Evolutionary conservation across 2,113 vertebrate genomes (phyloP).

Genomic region (Emberiza fucata): DNA sequence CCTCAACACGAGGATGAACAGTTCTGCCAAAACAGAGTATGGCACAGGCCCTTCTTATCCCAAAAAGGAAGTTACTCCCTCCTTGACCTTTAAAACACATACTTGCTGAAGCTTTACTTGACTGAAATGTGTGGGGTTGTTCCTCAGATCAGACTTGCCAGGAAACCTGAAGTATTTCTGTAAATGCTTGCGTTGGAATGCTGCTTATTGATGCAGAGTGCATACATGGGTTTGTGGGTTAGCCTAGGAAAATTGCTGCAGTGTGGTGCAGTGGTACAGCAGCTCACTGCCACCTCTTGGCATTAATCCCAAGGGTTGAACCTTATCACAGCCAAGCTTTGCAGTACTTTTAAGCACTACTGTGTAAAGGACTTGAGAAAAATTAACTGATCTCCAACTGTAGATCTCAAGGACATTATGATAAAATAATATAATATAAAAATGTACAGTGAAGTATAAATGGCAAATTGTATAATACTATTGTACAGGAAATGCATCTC

Average conservation of each 20-base stretch:
- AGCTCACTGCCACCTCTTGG: conserved; percentile 42
- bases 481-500: background rate
- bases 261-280: conserved; percentile 34
- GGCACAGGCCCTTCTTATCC: background rate
- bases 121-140: background rate
- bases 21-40: background rate
- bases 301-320: background rate
- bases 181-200: background rate
- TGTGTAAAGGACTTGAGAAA: background rate
- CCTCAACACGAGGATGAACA: background rate
- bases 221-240: background rate
- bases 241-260: conserved; percentile 45
- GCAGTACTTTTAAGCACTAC: background rate
- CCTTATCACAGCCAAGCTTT: background rate
- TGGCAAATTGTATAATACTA: background rate
- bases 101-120: background rate
- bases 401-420: conserved; percentile 3
- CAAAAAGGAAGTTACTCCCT: background rate
- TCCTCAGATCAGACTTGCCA: background rate
- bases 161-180: background rate
- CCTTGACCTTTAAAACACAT: background rate
- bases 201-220: conserved; percentile 29
- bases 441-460: background rate
- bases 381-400: background rate
- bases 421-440: conserved; percentile 8